Percentiles rank a stretch among this genome's conserved stretches.
Evolutionary conservation across 2,113 vertebrate genomes (phyloP).

Genomic region (Poecilia latipinna): DNA sequence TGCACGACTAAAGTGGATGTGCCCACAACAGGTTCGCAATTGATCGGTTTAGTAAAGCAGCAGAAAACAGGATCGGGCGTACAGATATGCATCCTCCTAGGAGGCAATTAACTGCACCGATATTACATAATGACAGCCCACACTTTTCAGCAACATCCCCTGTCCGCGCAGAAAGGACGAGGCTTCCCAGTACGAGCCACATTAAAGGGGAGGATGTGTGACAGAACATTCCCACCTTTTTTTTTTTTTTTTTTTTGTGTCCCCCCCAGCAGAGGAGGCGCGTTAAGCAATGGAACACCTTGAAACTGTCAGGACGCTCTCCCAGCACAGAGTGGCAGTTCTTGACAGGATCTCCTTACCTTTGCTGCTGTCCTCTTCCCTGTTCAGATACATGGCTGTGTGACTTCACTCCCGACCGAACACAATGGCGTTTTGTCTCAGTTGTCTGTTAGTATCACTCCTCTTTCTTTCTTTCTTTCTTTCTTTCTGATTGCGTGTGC

Average conservation of each 20-base stretch:
- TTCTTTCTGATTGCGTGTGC: constrained; percentile 17
- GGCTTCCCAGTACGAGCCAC: neutral
- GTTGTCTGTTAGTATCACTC: constrained; percentile 61
- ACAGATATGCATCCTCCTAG: constrained; percentile 37
- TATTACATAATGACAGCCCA: constrained; percentile 75
- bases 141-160: constrained; percentile 57
- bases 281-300: constrained; percentile 65
- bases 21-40: constrained; percentile 43
- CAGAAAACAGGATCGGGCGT: constrained; percentile 16
- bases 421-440: constrained; percentile 46
- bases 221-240: constrained; percentile 16
- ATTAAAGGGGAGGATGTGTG: constrained; percentile 13
- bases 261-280: constrained; percentile 30
- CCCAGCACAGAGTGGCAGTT: constrained; percentile 30
- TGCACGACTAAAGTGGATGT: constrained; percentile 54
- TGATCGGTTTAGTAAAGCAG: constrained; percentile 4
- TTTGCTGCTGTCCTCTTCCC: constrained; percentile 81
- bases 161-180: constrained; percentile 14
- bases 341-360: constrained; percentile 75
- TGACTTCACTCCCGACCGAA: constrained; percentile 64
- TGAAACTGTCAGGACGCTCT: constrained; percentile 61
- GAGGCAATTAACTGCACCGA: constrained; percentile 67
- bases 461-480: constrained; percentile 36
- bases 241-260: constrained; percentile 2
- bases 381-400: constrained; percentile 85